These are phyloP conservation scores for Zapornia atra DNA, from an alignment of 2,113 vertebrate species.

Conservation along the genomic window DNA sequence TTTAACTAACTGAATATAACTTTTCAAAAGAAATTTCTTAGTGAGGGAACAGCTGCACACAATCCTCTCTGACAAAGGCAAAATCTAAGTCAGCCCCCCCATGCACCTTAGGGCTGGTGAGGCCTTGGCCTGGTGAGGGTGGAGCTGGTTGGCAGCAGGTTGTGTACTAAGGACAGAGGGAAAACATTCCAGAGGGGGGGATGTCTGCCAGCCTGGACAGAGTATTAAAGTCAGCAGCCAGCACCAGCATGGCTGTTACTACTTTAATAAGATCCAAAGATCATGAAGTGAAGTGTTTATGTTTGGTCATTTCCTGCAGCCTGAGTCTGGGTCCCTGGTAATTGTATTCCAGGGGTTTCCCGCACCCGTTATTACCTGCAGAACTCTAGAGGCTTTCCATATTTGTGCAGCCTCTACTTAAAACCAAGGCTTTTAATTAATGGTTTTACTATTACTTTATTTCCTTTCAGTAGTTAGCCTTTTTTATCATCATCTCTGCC, in stretches of 20 bases:
- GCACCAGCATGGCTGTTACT: neutral
- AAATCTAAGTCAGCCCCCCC: neutral
- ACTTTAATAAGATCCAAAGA: neutral
- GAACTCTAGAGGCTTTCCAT: neutral
- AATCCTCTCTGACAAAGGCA: neutral
- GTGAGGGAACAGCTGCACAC: rapidly evolving
- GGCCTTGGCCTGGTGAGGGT: neutral
- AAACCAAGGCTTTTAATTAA: neutral
- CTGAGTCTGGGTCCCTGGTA: neutral
- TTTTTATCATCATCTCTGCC: neutral
- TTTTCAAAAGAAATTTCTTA: neutral
- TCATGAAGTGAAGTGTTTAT: neutral
- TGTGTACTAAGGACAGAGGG: neutral
- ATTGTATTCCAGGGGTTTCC: neutral
- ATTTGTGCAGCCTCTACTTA: neutral
- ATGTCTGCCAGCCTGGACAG: neutral
- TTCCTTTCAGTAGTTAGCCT: neutral
- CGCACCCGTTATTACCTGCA: neutral
- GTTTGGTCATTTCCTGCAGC: neutral
- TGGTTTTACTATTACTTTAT: neutral
- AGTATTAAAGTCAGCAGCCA: neutral
- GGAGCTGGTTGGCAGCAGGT: neutral
- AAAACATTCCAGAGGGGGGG: neutral
- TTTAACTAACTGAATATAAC: neutral
- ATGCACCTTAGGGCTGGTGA: neutral